Percentiles rank a stretch among this genome's conserved stretches.
These are phyloP conservation scores for Alloscopus bannaensis DNA, from an alignment of 2,888 invertebrate genomes.

Conservation along the genomic window DNA sequence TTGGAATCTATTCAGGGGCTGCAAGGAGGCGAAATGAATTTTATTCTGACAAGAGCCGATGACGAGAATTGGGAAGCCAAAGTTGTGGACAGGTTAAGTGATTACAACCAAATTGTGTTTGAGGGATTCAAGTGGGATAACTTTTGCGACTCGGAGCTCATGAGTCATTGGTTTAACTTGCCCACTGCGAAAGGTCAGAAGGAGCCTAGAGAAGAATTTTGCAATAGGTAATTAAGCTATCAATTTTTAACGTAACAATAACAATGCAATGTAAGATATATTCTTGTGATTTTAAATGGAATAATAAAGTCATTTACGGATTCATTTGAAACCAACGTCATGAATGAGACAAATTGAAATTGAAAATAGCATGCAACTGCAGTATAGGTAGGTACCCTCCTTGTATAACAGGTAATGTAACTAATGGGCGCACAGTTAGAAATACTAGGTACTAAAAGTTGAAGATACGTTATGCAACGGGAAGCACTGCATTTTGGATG, in stretches of 20 bases:
- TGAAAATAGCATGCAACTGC: too few relatives aligned
- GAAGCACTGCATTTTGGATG: too few relatives aligned
- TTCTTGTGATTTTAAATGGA: neutral
- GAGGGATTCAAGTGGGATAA: slow-evolving; percentile 47
- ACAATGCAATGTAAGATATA: neutral
- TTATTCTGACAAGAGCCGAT: slow-evolving; percentile 32
- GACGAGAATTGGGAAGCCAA: slow-evolving; percentile 43
- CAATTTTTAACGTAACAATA: too few relatives aligned
- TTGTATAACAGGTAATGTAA: too few relatives aligned
- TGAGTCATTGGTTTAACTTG: slow-evolving; percentile 50
- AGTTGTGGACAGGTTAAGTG: slow-evolving; percentile 21
- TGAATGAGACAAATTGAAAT: too few relatives aligned
- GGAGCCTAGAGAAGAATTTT: slow-evolving; percentile 41
- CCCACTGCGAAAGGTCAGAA: slow-evolving; percentile 34
- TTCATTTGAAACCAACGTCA: too few relatives aligned
- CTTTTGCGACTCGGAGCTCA: slow-evolving; percentile 46
- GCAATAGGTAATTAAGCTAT: slow-evolving; percentile 23
- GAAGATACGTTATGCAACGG: too few relatives aligned
- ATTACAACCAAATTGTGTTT: slow-evolving; percentile 38
- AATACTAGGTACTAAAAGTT: too few relatives aligned
- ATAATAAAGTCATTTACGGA: neutral
- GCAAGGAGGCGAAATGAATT: slow-evolving; percentile 34
- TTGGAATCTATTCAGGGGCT: slow-evolving; percentile 41
- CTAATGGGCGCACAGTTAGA: too few relatives aligned
- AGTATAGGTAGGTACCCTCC: too few relatives aligned